Percentiles rank a stretch among this genome's conserved stretches.
Evolutionary conservation across 2,888 invertebrate genomes (phyloP).

Genomic region (Proisotoma minuta): DNA sequence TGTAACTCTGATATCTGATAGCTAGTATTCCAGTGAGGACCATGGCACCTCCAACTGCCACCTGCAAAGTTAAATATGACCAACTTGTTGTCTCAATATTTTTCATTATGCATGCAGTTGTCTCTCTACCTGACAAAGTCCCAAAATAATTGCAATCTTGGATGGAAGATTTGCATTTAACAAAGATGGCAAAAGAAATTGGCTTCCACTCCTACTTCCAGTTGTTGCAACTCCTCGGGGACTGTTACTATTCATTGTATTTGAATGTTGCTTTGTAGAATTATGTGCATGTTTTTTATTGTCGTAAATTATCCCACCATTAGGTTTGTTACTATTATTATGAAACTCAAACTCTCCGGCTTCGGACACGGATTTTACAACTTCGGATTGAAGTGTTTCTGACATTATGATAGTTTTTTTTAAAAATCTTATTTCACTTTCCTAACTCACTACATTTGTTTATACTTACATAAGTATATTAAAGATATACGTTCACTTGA

Average conservation of each 20-base stretch:
- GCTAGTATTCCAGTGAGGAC: constrained; percentile 41
- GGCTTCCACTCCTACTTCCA: constrained; percentile 2
- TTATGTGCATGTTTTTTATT: not conserved
- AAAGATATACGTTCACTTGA: too few species aligned
- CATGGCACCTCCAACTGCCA: constrained; percentile 42
- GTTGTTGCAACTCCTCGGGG: not conserved
- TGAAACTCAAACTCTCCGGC: not conserved
- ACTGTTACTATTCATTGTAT: not conserved
- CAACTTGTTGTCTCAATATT: not conserved
- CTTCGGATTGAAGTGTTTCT: not conserved
- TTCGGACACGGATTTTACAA: not conserved
- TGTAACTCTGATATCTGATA: constrained; percentile 43
- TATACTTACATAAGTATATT: too few species aligned
- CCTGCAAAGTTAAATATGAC: constrained; percentile 19
- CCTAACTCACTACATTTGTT: too few species aligned
- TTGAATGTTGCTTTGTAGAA: not conserved
- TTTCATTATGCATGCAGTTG: not conserved
- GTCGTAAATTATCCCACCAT: not conserved
- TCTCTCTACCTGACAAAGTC: constrained; percentile 37
- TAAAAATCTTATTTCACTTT: too few species aligned
- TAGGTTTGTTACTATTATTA: not conserved
- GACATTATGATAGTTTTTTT: not conserved
- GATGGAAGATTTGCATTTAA: constrained; percentile 29
- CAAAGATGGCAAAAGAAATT: not conserved
- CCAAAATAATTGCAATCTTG: constrained; percentile 36